Evolutionary conservation across 2,113 vertebrate genomes (phyloP).

Genomic region (Copsychus sechellarum): DNA sequence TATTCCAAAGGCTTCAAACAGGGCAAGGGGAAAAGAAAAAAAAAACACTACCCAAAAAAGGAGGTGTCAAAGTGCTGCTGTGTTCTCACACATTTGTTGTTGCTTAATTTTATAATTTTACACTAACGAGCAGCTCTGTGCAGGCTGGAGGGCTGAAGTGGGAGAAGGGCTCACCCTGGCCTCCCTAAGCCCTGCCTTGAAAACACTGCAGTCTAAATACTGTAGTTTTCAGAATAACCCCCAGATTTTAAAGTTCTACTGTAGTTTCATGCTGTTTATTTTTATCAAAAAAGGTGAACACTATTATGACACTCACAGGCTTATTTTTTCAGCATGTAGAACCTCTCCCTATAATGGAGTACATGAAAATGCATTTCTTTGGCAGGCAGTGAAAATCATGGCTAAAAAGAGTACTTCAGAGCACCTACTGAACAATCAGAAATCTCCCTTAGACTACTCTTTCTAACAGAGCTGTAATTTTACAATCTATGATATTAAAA

Average conservation of each 20-base stretch:
- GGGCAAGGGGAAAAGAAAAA: fast-evolving
- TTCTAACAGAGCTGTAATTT: neutral
- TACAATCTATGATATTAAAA: neutral
- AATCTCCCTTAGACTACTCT: neutral
- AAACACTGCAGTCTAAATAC: neutral
- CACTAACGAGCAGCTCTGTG: neutral
- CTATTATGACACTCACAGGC: neutral
- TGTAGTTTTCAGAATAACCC: neutral
- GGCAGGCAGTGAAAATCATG: neutral
- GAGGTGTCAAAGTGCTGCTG: neutral
- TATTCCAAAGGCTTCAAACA: neutral
- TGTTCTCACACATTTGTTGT: fast-evolving
- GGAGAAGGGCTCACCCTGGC: neutral
- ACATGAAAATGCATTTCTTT: neutral
- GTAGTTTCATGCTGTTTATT: neutral
- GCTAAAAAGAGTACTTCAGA: neutral
- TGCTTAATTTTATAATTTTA: neutral
- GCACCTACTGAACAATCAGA: neutral
- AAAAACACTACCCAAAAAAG: neutral
- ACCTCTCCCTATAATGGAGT: neutral
- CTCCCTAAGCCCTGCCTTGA: neutral
- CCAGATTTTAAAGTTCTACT: neutral
- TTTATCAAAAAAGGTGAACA: neutral
- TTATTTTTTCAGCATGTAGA: neutral
- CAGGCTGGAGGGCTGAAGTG: neutral